phyloP scores from a whole-genome alignment of 2,797 vertebrate species.

The Apodemus agrarius region DNA sequence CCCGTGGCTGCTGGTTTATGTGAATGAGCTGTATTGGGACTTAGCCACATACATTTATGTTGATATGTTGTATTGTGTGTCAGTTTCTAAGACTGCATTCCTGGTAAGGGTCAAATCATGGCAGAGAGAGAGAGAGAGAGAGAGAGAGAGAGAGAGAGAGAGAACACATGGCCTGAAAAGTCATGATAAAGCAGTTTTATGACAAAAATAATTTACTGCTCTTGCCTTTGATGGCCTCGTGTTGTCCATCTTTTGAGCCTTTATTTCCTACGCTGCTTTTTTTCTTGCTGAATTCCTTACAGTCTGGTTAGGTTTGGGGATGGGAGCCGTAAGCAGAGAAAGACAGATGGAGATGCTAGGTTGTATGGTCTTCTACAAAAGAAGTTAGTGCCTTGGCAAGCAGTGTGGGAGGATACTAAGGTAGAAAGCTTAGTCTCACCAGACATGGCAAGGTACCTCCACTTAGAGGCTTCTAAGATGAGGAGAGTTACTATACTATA shows the following conservation, averaged over 20 bases:
- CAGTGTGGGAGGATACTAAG: neutral
- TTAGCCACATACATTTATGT: neutral
- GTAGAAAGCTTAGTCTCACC: neutral
- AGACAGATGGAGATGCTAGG: neutral
- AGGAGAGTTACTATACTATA: neutral
- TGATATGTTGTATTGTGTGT: neutral
- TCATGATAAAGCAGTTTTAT: neutral
- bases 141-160: neutral
- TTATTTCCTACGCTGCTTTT: neutral
- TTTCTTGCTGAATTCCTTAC: neutral
- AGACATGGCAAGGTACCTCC: neutral
- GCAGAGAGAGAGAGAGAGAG: neutral
- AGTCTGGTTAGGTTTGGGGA: neutral
- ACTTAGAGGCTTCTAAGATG: neutral
- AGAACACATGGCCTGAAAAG: neutral
- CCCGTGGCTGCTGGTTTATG: neutral
- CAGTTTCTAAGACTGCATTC: neutral
- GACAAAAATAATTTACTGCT: neutral
- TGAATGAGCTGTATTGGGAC: slow-evolving; percentile 27
- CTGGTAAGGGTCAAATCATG: neutral
- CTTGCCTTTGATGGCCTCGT: neutral
- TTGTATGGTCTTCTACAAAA: neutral
- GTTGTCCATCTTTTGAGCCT: neutral
- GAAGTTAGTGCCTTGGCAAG: neutral
- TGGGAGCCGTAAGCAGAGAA: fast-evolving